Evolutionary conservation across 2,797 vertebrate genomes (phyloP).

Genomic region (Coluber constrictor): DNA sequence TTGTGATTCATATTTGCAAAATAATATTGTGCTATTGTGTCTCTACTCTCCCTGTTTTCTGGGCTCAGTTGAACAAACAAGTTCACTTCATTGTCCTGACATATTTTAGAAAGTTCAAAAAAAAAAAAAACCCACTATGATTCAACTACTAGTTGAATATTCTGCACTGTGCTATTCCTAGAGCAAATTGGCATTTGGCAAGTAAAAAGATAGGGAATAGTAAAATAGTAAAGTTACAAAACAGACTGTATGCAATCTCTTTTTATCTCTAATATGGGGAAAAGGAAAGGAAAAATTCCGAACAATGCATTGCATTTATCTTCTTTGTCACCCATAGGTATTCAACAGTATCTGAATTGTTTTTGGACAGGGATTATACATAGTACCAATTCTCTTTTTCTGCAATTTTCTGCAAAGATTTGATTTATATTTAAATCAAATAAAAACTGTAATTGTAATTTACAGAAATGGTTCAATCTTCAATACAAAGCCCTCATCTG

Average conservation of each 20-base stretch:
- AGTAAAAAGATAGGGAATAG: conserved; percentile 57
- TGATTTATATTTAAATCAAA: conserved; percentile 2
- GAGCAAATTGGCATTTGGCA: conserved; percentile 65
- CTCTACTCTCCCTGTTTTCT: conserved; percentile 58
- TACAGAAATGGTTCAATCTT: background rate
- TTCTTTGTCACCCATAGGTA: conserved; percentile 40
- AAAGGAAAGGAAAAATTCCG: conserved; percentile 4
- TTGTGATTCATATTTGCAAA: conserved; percentile 46
- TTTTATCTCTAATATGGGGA: conserved; percentile 9
- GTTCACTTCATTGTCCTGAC: conserved; percentile 61
- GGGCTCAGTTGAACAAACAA: conserved; percentile 62
- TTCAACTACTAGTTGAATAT: conserved; percentile 68
- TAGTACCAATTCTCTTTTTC: background rate
- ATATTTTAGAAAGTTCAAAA: conserved; percentile 61
- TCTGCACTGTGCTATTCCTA: conserved; percentile 63
- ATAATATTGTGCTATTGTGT: conserved; percentile 53
- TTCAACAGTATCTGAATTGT: conserved; percentile 34
- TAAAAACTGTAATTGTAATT: background rate
- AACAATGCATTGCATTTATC: conserved; percentile 52
- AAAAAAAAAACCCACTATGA: conserved; percentile 61
- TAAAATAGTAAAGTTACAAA: conserved; percentile 61
- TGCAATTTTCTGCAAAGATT: background rate
- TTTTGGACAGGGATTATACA: conserved; percentile 1
- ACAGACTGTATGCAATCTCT: conserved; percentile 52
- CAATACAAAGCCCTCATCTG: background rate